These are phyloP conservation scores for Paratilapia polleni DNA, from an alignment of 2,113 vertebrate species.

Conservation along the genomic window DNA sequence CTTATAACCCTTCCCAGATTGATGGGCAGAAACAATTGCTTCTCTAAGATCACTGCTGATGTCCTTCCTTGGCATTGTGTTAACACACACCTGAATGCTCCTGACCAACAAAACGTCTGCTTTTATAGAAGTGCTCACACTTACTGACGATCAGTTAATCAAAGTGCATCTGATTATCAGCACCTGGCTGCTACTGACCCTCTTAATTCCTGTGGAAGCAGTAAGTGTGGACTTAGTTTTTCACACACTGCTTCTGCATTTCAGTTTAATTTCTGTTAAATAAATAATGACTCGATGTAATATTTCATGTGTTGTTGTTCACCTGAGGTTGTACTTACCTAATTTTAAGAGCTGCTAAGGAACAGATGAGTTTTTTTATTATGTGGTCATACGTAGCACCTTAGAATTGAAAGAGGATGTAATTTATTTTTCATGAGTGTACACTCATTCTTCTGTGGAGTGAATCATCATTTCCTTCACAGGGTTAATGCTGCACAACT, in stretches of 20 bases:
- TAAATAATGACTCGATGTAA: accelerated
- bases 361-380: not conserved
- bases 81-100: not conserved
- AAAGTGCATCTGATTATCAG: too few species aligned
- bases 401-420: not conserved
- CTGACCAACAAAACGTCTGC: not conserved
- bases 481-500: conserved; percentile 23
- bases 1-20: too few species aligned
- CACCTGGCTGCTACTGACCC: not conserved
- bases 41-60: too few species aligned
- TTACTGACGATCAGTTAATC: too few species aligned
- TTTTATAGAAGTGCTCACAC: not conserved
- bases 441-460: not conserved
- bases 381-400: not conserved
- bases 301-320: accelerated
- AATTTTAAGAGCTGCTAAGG: not conserved
- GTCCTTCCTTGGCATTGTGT: too few species aligned
- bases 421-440: not conserved
- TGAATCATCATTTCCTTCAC: conserved; percentile 41
- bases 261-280: too few species aligned
- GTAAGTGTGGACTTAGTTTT: not conserved
- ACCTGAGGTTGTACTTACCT: not conserved
- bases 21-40: too few species aligned
- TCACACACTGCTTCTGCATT: too few species aligned
- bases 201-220: too few species aligned